Evolutionary conservation across 2,888 invertebrate species (phyloP), one percentile per base, ranked within the genome.

Genomic region (Campoletis raptor): DNA sequence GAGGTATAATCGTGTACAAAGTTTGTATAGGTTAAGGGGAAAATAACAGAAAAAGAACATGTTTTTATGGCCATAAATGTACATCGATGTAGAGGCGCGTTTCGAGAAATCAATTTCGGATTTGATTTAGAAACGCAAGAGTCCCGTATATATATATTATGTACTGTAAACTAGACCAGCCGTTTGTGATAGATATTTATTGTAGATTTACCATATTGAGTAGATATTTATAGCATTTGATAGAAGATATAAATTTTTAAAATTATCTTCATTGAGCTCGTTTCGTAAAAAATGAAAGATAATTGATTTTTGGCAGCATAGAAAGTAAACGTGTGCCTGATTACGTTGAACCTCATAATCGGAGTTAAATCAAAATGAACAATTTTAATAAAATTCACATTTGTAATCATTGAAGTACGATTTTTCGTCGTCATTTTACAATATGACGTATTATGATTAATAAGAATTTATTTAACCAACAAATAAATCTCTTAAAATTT

Each of bases 101-200:
- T 81, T 85, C 87, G 86, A 83, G 76, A 78, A 82, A 85, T 88
- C 61, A 86, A 87, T 88, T 87, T 78, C 83, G 83, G 79, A 18
- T 40, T 66, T 81, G 24, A 73, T 85, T 70, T 66, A 79, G 66
- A 87, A 81, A 79, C 83, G 73, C 85, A 85, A 67, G 72, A 85
- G 85, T 64, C 54, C 74, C 80, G 61, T 76, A 82, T 84, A 82
- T 67, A 77, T 42, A 69, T 36, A 74, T 80, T 70, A 85, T 73
- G 42, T 72, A 83, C 83, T 37, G 72, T 81, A 86, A 87, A 87
- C 79, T 91, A 92, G 89, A 93, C 89, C 90, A 92, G 92, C 90
- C 90, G 92, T 93, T 93, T 94, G 94, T 94, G 94, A 94, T 94
- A 94, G 92, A 92, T 94, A 94, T 93, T 93, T 94, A 93, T 94